A percentile compares a stretch with the other conserved stretches of the same genome.
These are phyloP conservation scores for Acridotheres tristis DNA, from an alignment of 2,797 vertebrate species.

Conservation along the genomic window DNA sequence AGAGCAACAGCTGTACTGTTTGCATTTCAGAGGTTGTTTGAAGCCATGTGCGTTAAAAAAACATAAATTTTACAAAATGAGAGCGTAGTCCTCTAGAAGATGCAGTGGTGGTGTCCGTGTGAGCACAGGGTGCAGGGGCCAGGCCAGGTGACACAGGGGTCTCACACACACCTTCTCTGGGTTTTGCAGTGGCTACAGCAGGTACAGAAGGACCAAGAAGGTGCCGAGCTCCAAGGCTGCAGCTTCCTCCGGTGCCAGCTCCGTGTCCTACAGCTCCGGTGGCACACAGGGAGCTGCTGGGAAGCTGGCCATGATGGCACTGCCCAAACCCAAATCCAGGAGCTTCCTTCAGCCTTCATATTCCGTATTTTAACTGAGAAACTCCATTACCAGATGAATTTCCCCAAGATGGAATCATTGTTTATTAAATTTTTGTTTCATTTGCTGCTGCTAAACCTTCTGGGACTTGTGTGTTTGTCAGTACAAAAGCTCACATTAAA, in stretches of 20 bases:
- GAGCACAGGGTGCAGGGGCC: rapidly evolving
- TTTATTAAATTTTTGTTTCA: neutral
- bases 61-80: neutral
- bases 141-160: rapidly evolving
- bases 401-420: neutral
- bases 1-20: neutral
- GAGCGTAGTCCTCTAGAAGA: neutral
- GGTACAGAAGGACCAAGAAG: conserved; percentile 47
- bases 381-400: neutral
- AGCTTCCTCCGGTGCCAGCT: neutral
- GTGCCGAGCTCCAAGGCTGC: neutral
- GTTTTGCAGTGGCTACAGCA: conserved; percentile 35
- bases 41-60: neutral
- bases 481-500: conserved; percentile 10
- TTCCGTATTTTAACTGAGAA: neutral
- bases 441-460: conserved; percentile 1
- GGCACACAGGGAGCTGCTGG: neutral
- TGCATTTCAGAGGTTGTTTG: neutral
- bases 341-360: conserved; percentile 72
- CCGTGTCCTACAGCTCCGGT: rapidly evolving
- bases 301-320: conserved; percentile 75
- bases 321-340: conserved; percentile 66
- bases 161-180: neutral
- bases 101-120: rapidly evolving
- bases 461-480: neutral